Evolutionary conservation across 2,797 vertebrate genomes (phyloP), one percentile per base, ranked within the genome.

Genomic region (Chaunax sp.): DNA sequence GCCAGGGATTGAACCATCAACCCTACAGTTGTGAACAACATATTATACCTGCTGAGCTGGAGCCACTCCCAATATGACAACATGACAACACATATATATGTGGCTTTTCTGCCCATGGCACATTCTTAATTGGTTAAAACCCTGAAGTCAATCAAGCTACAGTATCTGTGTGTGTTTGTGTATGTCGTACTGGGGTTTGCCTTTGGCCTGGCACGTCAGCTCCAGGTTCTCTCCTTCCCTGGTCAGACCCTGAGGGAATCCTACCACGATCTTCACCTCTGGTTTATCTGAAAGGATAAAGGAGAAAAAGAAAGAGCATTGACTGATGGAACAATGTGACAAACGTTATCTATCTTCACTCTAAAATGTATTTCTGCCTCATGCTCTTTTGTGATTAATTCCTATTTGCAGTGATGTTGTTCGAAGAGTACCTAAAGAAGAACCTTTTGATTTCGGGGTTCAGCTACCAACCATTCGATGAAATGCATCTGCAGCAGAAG

Each of bases 211-310:
- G 85, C 98, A 99, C 0, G 94, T 95, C 87, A 99, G 92, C 61
- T 98, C 97, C 65, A 99, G 94, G 23, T 95, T 94, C 80, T 98
- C 97, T 74, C 98, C 98, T 93, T 99, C 98, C 71, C 98, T 95
- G 52, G 97, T 97, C 51, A 97, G 94, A 72, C 96, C 96, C 87
- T 96, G 94, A 61, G 98, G 97, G 82, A 96, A 97, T 75, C 94
- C 96, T 85, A 97, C 96, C 74, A 95, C 90, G 50, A 99, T 96
- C 87, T 96, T 95, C 75, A 99, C 97, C 89, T 97, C 96, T 5
- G 97, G 98, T 90, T 99, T 98, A 95, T 98, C 98, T 99, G 95
- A 19, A 84, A 79, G 26, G 12, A 59, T 4, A 11, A 83, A 35
- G 69, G 37, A 68, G 37, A 73, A 28, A 18, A 20, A 80, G 4